Evolutionary conservation across 2,797 vertebrate species (phyloP), one percentile per base, ranked within the genome.

Genomic region (Nyctalus aviator): DNA sequence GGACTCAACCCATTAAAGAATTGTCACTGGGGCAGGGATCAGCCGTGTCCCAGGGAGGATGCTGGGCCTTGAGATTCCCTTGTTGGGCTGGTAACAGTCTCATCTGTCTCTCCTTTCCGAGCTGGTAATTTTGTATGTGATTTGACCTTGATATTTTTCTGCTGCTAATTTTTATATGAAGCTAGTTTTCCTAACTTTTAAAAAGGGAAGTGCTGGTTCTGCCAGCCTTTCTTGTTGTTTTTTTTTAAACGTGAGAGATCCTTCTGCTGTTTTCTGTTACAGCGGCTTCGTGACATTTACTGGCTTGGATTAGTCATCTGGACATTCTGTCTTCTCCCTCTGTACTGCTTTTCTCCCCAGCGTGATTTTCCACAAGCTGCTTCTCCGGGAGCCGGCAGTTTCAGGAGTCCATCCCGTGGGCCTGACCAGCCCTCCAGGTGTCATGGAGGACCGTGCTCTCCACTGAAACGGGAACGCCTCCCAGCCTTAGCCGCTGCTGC

Each of bases 201-300:
- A 30, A 35, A 55, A n/a, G n/a, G n/a, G 41, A 53, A 68, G 62
- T n/a, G 44, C 76, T 32, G 14, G n/a, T 62, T 68, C n/a, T 41
- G 55, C 55, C 30, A 46, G 32, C n/a, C 20, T 69, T 12, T 69
- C 15, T 14, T 62, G 1, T 75, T 21, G 3, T 53, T 53, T 76
- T 53, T 76, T 76, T 0, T 66, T 9, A 18, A 21, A 57, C 57
- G 8, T 21, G 35, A 59, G 69, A n/a, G 53, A 32, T 25, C 75
- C 84, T 82, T 94, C 79, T 86, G 64, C 76, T 73, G 71, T 95
- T 91, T 85, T n/a, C 0, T 0, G 30, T 3, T 66, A 18, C 84
- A 83, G 84, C 75, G 46, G 87, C 79, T 37, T 35, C 69, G 37
- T 59, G 76, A 53, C 71, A 21, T 44, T 37, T 35, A 35, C 18